Base-by-base conservation (phyloP, 2,888 invertebrate genomes). In the Opisthograptis luteolata region DNA sequence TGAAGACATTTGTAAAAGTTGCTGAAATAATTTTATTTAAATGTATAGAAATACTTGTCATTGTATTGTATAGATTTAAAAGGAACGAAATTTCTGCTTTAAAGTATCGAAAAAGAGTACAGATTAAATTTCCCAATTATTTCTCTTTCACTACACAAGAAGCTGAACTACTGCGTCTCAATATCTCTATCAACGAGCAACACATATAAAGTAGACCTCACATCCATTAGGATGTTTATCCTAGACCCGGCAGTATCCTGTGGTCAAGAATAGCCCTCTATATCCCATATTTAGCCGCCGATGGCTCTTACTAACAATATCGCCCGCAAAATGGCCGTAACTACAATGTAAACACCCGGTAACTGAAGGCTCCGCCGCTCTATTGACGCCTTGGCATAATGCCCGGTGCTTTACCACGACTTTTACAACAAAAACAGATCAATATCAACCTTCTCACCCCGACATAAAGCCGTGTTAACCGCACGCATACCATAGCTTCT, bases 321-420 rank as follows among this genome's bases (percentile, higher is more conserved):
- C 58, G 64, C 43, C 59, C 62, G 44, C 62, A 60, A 60, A 70
- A 61, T 46, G 62, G 51, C 51, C 54, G 60, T 64, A 63, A 70
- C 64, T 56, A 62, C 59, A 57, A 58, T 70, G 73, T 72, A 69
- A 68, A 71, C 71, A 70, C 64, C 58, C 62, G 58, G 57, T 58
- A 58, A 63, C 61, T 31, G 49, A 43, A 50, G 50, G 39, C 66
- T 50, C 58, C 52, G 55, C 57, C 62, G 60, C 63, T 66, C 69
- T 68, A 69, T 70, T 66, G 71, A 67, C 70, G 60, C 62, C 51
- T 52, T 73, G 73, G 72, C 68, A 56, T 55, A 54, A 56, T 49
- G 73, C 73, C 73, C 64, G 58, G 25, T 44, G 15, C 31, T 50
- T 43, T 39, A 35, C 44, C 40, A 43, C n/a, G 9, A 7, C 6